Conservation (phyloP, 2,113 vertebrate genomes). For the Suricata suricatta region DNA sequence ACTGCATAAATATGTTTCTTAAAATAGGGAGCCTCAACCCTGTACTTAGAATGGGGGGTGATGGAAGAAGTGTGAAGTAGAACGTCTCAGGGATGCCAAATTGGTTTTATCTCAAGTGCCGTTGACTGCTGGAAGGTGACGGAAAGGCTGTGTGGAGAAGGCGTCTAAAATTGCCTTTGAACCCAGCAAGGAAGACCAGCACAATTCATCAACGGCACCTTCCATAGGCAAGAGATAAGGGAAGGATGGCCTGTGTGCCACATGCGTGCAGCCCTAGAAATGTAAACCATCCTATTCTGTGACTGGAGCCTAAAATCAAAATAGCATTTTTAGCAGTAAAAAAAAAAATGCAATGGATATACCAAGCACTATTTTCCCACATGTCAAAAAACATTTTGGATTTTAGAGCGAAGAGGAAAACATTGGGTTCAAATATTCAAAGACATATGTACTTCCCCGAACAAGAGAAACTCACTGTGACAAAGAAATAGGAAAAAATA, state of each 20-base stretch:
- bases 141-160: background rate
- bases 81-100: background rate
- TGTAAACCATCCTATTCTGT: background rate
- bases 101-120: background rate
- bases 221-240: fast-evolving
- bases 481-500: background rate
- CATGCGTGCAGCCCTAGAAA: background rate
- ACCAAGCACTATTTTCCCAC: background rate
- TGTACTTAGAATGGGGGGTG: background rate
- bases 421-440: constrained; percentile 33
- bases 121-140: background rate
- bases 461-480: background rate
- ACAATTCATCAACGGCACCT: fast-evolving
- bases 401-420: constrained; percentile 51
- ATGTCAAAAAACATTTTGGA: constrained; percentile 50
- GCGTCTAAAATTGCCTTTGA: background rate
- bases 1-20: background rate
- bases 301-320: background rate
- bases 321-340: background rate
- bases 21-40: background rate
- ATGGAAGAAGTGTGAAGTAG: background rate
- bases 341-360: background rate
- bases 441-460: background rate
- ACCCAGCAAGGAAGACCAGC: background rate
- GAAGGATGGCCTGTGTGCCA: fast-evolving